Conservation (phyloP, 2,797 vertebrate genomes). For the Hyperoplus lanceolatus region DNA sequence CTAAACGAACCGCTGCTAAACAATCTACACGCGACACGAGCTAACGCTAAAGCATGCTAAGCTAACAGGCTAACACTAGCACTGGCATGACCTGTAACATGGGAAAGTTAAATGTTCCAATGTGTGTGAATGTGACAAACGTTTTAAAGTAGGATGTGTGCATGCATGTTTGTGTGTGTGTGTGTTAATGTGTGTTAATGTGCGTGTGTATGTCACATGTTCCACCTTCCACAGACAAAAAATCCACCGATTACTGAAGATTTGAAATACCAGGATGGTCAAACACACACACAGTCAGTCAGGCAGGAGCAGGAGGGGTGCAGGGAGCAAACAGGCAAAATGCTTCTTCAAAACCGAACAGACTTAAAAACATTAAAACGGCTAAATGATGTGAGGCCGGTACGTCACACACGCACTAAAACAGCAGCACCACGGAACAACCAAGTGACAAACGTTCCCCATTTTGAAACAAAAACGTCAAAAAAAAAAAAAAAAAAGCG, state of each 20-base stretch:
- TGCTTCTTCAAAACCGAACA: conserved; percentile 29
- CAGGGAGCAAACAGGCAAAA: conserved; percentile 32
- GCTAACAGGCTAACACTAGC: conserved; percentile 42
- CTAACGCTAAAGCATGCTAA: conserved; percentile 65
- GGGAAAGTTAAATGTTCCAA: conserved; percentile 1
- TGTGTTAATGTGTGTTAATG: conserved; percentile 25
- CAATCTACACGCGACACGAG: conserved; percentile 36
- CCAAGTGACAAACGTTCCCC: conserved; percentile 66
- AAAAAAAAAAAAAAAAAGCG: conserved; percentile 36
- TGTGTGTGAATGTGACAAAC: conserved; percentile 24
- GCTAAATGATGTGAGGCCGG: conserved; percentile 52
- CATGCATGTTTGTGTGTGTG: conserved; percentile 37
- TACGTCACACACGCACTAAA: conserved; percentile 67
- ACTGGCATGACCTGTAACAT: conserved; percentile 28
- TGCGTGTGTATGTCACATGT: conserved; percentile 50
- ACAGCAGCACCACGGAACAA: conserved; percentile 73
- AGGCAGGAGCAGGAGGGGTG: conserved; percentile 22
- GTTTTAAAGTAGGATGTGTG: conserved; percentile 13
- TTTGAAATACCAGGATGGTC: conserved; percentile 22
- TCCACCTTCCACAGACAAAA: conserved; percentile 42
- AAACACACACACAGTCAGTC: conserved; percentile 15
- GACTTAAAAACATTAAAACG: conserved; percentile 39
- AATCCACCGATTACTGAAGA: conserved; percentile 27
- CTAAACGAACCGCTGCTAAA: conserved; percentile 43
- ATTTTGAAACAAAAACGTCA: neutral